phyloP scores from a whole-genome alignment of 1,140 invertebrate species.

The Drosophila ogumai region DNA sequence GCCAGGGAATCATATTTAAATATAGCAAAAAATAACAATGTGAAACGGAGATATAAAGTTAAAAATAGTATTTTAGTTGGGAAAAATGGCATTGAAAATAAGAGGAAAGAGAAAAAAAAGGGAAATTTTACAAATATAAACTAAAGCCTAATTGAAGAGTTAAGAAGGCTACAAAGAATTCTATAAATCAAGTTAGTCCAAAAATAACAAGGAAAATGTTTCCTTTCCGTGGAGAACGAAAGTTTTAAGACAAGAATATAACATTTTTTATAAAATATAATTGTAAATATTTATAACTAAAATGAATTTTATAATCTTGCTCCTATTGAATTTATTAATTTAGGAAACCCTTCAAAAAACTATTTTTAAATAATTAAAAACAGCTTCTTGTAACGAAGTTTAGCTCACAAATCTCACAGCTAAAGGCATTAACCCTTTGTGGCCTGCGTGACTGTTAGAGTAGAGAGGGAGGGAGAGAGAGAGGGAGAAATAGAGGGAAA shows the following conservation, averaged over 20 bases:
- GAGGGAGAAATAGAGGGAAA: not conserved
- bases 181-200: no score
- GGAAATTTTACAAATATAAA: not conserved
- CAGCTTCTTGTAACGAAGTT: not conserved
- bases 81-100: not conserved
- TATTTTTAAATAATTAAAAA: not conserved
- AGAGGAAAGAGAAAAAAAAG: not conserved
- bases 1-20: not conserved
- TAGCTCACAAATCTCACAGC: not conserved
- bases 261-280: no score
- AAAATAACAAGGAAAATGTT: no score
- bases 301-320: not conserved
- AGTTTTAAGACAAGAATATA: no score
- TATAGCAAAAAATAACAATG: not conserved
- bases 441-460: conserved; percentile 21
- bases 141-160: not conserved
- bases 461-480: not conserved
- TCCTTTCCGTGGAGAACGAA: no score
- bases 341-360: no score
- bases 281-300: not conserved
- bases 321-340: not conserved
- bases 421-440: conserved; percentile 9
- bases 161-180: no score
- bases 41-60: not conserved
- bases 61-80: not conserved